phyloP scores from a whole-genome alignment of 2,797 vertebrate species.

The Pantherophis alleghaniensis region DNA sequence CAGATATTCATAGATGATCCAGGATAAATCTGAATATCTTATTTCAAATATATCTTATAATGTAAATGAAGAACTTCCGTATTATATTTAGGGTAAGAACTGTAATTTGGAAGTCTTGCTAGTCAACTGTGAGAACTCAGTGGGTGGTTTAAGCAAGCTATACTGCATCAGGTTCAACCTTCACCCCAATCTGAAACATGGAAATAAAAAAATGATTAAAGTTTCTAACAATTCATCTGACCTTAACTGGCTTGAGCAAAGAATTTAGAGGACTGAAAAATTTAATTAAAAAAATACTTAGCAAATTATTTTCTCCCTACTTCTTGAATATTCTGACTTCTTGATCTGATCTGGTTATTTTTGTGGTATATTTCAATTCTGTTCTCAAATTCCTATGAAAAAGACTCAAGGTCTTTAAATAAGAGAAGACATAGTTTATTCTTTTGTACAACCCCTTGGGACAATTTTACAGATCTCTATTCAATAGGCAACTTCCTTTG shows the following conservation, averaged over 20 bases:
- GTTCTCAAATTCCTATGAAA: neutral
- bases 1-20: slow-evolving; percentile 7
- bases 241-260: neutral
- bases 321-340: neutral
- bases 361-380: neutral
- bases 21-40: neutral
- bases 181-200: neutral
- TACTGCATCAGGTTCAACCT: neutral
- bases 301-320: neutral
- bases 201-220: neutral
- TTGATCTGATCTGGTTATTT: neutral
- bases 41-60: neutral
- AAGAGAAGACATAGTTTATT: neutral
- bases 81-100: neutral
- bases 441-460: neutral
- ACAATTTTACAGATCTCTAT: neutral
- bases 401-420: neutral
- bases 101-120: neutral
- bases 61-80: neutral
- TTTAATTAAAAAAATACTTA: neutral
- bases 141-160: neutral
- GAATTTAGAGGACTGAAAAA: neutral
- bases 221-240: neutral
- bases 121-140: neutral
- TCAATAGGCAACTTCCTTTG: neutral